These are phyloP conservation scores for Exaiptasia diaphana DNA, from an alignment of 64 coral and sea anemone species.

Conservation along the genomic window DNA sequence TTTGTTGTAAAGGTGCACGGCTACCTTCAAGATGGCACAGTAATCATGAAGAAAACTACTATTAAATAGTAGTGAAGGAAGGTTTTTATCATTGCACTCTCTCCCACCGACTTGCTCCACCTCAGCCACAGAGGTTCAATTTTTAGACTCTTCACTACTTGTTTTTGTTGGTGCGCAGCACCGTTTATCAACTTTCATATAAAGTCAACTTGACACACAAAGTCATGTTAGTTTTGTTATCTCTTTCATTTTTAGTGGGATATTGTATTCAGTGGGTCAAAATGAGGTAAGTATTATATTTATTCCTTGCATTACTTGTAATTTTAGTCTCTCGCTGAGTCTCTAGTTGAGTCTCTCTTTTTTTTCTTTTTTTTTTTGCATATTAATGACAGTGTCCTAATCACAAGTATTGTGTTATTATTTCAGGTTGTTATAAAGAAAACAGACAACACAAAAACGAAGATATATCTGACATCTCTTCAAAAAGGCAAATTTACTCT, in stretches of 20 bases:
- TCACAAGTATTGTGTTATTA: no score
- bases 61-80: no score
- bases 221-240: not conserved
- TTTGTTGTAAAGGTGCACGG: no score
- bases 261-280: conserved; percentile 82
- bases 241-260: conserved; percentile 58
- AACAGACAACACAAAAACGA: conserved; percentile 85
- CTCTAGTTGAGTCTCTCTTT: not conserved
- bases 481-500: conserved; percentile 89
- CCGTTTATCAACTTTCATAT: not conserved
- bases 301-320: not conserved
- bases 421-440: conserved; percentile 88
- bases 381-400: no score
- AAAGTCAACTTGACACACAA: not conserved
- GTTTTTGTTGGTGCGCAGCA: not conserved
- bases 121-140: not conserved
- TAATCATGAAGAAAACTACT: no score
- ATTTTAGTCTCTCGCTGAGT: not conserved
- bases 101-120: no score
- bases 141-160: not conserved
- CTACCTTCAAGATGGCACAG: no score
- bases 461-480: conserved; percentile 72
- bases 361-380: not conserved
- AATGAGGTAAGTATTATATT: conserved; percentile 74
- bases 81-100: no score